Evolutionary conservation across 2,888 invertebrate species (phyloP), one percentile per base, ranked within the genome.

Genomic region (Oegoconia quadripuncta): DNA sequence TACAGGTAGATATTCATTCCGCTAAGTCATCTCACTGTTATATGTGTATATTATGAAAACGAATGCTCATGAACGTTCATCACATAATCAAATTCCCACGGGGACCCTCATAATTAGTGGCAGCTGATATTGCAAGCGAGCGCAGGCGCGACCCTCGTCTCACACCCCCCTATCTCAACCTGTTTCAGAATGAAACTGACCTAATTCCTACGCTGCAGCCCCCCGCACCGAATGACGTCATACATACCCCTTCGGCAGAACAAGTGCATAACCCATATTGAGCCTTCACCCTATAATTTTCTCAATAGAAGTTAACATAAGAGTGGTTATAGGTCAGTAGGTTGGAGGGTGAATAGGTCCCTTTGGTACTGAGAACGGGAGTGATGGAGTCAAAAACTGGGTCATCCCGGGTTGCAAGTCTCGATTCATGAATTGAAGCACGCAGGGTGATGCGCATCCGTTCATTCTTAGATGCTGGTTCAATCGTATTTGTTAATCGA

Each of bases 141-240:
- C 64, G 55, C 42, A 48, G 46, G 46, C 63, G 34, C 53, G 48
- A 57, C 59, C 55, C 59, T 45, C 53, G 45, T 58, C 60, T 61
- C 58, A 49, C 56, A 52, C 66, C 63, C 56, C 63, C 50, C 51
- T 42, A 57, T 38, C 60, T 64, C 54, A 74, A 74, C 82, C 83
- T 88, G 88, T 89, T 90, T 89, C 87, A 90, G 90, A 90, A 90
- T 90, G 90, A 90, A 90, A 89, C 88, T 89, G 89, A 88, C 89
- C 90, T 76, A 88, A 86, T 89, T 90, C 78, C 75, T 57, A 51
- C 54, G 62, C 70, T 84, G 86, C 86, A 86, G 49, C 79, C 77
- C 80, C 75, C 74, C 78, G 64, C 73, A 67, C 69, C 61, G 47
- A 79, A 83, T 90, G 90, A 90, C 90, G 90, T 90, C 89, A 90